Conservation (phyloP, 2,888 invertebrate species). For the Thera obeliscata region DNA sequence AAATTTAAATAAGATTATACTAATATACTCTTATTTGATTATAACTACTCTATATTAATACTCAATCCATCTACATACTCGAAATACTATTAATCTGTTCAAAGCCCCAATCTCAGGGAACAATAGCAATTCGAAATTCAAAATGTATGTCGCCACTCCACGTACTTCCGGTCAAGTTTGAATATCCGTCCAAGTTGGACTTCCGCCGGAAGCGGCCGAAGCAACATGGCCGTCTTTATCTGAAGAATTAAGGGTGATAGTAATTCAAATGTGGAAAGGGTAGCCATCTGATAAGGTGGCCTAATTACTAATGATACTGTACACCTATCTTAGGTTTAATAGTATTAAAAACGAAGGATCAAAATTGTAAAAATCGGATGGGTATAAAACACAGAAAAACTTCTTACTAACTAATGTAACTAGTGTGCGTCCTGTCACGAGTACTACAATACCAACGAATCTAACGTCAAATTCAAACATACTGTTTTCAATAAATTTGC, state of each 20-base stretch:
- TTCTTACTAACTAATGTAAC: too few species aligned
- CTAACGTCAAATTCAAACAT: too few species aligned
- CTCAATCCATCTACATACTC: constrained; percentile 10
- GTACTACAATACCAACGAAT: too few species aligned
- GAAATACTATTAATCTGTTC: constrained; percentile 15
- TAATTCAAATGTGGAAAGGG: constrained; percentile 72
- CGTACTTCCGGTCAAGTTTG: constrained; percentile 82
- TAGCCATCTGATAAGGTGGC: constrained; percentile 32
- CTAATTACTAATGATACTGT: constrained; percentile 27
- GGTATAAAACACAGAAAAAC: too few species aligned
- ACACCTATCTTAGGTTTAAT: background rate
- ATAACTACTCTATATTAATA: background rate
- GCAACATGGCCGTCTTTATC: constrained; percentile 82
- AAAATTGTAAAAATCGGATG: background rate
- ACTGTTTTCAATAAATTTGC: too few species aligned
- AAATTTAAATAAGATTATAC: too few species aligned
- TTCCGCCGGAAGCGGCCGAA: constrained; percentile 78
- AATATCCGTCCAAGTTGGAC: constrained; percentile 82
- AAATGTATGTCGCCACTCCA: constrained; percentile 82
- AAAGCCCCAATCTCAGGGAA: constrained; percentile 43
- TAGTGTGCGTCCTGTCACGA: too few species aligned
- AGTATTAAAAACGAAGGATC: background rate
- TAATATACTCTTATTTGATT: background rate
- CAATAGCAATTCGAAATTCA: constrained; percentile 77
- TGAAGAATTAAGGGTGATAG: constrained; percentile 81